Evolutionary conservation across 2,797 vertebrate genomes (phyloP).

Genomic region (Chelmon rostratus): DNA sequence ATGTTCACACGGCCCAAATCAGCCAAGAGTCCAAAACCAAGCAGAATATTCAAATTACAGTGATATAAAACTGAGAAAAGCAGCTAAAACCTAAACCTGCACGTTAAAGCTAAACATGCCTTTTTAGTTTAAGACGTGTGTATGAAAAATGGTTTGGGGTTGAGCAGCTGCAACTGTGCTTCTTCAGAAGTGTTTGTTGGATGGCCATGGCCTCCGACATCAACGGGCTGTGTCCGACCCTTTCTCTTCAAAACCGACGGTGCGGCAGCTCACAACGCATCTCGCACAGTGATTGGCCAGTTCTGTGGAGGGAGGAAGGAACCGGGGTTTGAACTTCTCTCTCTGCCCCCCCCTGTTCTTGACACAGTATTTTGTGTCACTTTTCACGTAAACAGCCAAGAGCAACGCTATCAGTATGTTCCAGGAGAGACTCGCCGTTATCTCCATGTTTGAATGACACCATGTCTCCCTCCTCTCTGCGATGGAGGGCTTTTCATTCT

Average conservation of each 20-base stretch:
- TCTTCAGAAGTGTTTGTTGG: background rate
- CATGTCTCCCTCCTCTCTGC: background rate
- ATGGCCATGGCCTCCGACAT: background rate
- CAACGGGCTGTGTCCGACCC: background rate
- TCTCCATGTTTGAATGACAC: background rate
- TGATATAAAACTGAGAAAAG: background rate
- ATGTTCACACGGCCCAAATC: background rate
- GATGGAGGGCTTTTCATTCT: background rate
- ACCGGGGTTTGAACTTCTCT: background rate
- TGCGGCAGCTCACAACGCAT: background rate
- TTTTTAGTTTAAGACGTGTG: no score
- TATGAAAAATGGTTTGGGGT: no score
- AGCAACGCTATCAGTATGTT: background rate
- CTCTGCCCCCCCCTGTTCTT: background rate
- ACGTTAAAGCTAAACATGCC: background rate
- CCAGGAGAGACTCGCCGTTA: background rate
- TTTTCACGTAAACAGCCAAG: background rate
- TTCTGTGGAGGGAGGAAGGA: background rate
- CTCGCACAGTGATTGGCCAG: background rate
- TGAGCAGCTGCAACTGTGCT: background rate
- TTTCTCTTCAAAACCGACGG: background rate
- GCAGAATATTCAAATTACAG: background rate
- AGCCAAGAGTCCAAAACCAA: background rate
- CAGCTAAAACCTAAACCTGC: background rate
- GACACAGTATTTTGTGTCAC: background rate